These are phyloP conservation scores for Hypotaenidia okinawae DNA, from an alignment of 2,797 vertebrate genomes.

Conservation along the genomic window DNA sequence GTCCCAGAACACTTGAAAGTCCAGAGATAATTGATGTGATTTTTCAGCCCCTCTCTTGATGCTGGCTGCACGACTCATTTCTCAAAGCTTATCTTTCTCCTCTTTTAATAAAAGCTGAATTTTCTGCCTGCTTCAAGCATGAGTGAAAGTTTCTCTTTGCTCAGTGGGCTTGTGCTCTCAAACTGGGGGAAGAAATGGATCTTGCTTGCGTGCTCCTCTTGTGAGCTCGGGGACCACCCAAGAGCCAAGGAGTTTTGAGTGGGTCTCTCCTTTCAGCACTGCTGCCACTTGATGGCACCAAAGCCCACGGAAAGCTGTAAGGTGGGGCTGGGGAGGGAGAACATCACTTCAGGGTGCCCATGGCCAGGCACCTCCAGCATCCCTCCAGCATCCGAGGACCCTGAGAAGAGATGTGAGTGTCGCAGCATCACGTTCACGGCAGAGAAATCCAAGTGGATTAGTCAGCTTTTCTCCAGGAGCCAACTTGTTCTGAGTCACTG, in stretches of 20 bases:
- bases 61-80: neutral
- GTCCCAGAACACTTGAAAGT: neutral
- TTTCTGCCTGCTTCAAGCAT: neutral
- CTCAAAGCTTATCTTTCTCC: neutral
- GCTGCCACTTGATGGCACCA: conserved; percentile 67
- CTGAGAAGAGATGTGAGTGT: accelerated
- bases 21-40: neutral
- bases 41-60: neutral
- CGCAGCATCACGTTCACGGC: neutral
- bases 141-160: neutral
- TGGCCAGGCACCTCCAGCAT: neutral
- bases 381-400: neutral
- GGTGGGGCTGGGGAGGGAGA: neutral
- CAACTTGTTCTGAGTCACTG: neutral
- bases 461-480: neutral
- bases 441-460: neutral
- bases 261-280: neutral
- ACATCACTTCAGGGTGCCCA: neutral
- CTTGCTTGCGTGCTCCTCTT: accelerated
- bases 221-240: accelerated
- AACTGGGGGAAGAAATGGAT: neutral
- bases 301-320: neutral
- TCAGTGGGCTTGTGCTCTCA: neutral
- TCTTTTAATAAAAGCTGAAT: neutral
- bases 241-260: neutral